Percentiles rank a stretch among this genome's conserved stretches.
Evolutionary conservation across 1,140 invertebrate species (phyloP).

Genomic region (Drosophila lini): DNA sequence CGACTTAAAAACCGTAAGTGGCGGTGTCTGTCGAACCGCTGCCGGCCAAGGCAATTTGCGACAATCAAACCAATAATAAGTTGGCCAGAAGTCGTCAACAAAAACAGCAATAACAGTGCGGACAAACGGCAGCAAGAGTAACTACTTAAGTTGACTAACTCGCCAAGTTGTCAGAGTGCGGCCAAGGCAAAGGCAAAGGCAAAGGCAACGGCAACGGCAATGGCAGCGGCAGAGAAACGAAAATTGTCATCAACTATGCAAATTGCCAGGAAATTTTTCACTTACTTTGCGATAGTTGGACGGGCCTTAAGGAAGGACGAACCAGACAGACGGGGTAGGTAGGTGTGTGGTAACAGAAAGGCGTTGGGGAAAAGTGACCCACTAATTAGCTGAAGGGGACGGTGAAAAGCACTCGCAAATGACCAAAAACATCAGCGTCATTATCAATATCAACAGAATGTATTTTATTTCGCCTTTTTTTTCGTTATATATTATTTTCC

Average conservation of each 20-base stretch:
- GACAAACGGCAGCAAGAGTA: slow-evolving; percentile 18
- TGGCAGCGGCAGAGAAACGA: slow-evolving; percentile 16
- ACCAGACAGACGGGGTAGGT: not conserved
- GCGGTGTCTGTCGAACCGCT: slow-evolving; percentile 6
- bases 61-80: slow-evolving; percentile 61
- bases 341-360: not conserved
- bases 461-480: slow-evolving; percentile 40
- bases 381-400: slow-evolving; percentile 28
- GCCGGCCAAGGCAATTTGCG: slow-evolving; percentile 35
- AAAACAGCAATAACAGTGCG: slow-evolving; percentile 26
- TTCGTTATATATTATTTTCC: slow-evolving; percentile 1
- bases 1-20: not conserved
- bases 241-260: slow-evolving; percentile 75
- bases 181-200: slow-evolving; percentile 1
- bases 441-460: slow-evolving; percentile 42
- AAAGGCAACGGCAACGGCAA: slow-evolving; percentile 1
- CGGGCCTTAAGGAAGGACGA: not conserved
- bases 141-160: slow-evolving; percentile 59
- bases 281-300: slow-evolving; percentile 39
- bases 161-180: slow-evolving; percentile 41
- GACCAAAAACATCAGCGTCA: slow-evolving; percentile 57
- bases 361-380: slow-evolving; percentile 19
- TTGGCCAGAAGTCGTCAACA: slow-evolving; percentile 22
- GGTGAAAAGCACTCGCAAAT: slow-evolving; percentile 24
- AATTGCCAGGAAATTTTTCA: slow-evolving; percentile 77